Evolutionary conservation across 1,140 invertebrate genomes (phyloP).

Genomic region (Bombus waltoni): DNA sequence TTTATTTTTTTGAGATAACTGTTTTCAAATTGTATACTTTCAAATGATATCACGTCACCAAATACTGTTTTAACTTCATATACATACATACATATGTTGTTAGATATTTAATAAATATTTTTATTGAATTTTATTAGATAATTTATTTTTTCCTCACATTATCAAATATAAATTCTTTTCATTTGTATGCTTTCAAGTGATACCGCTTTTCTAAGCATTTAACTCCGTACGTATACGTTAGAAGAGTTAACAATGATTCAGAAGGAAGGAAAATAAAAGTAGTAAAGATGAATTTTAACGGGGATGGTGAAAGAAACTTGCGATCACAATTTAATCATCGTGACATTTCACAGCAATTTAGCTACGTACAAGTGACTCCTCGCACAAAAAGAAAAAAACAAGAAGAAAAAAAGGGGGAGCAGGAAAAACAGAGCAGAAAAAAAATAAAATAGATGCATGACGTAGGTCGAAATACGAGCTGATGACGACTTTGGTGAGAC

Average conservation of each 20-base stretch:
- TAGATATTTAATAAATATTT: neutral
- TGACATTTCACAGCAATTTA: slow-evolving; percentile 30
- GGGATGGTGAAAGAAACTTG: neutral
- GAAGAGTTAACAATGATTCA: neutral
- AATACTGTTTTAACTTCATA: too few species aligned
- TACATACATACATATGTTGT: too few species aligned
- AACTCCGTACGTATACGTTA: too few species aligned
- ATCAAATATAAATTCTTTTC: too few species aligned
- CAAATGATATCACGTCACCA: too few species aligned
- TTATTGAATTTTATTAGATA: neutral
- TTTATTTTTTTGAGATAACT: too few species aligned
- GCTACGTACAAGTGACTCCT: slow-evolving; percentile 5
- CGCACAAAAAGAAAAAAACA: too few species aligned
- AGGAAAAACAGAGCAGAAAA: neutral
- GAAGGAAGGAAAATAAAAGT: neutral
- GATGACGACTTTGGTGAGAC: slow-evolving; percentile 2
- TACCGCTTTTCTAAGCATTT: neutral
- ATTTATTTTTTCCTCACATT: neutral
- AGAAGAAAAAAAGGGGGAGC: too few species aligned
- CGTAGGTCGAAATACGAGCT: neutral
- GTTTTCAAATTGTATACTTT: neutral
- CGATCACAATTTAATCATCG: neutral
- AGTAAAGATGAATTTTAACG: neutral
- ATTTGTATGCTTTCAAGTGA: neutral
- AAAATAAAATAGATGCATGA: slow-evolving; percentile 3